Evolutionary conservation across 2,113 vertebrate genomes (phyloP).

Genomic region (Phocoena phocoena): DNA sequence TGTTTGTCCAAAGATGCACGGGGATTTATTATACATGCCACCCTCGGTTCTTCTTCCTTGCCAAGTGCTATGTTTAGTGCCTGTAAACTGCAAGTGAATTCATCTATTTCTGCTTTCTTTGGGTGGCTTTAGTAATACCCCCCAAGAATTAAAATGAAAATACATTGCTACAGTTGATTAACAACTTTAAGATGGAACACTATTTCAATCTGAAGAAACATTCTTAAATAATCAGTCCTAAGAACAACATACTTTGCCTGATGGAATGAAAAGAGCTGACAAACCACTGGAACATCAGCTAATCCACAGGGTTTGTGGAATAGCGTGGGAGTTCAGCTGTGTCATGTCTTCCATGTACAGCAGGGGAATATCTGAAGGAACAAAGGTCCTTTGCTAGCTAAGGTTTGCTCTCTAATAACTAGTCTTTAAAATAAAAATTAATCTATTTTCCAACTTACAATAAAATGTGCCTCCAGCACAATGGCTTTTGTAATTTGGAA

Average conservation of each 20-base stretch:
- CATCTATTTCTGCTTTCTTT: not conserved
- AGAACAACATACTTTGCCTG: not conserved
- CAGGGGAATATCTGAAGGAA: not conserved
- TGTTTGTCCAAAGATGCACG: not conserved
- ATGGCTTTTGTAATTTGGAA: not conserved
- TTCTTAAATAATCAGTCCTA: not conserved
- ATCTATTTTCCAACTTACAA: not conserved
- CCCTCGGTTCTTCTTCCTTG: not conserved
- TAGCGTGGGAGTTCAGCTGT: not conserved
- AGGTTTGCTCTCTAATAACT: not conserved
- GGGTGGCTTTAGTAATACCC: not conserved
- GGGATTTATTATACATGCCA: not conserved
- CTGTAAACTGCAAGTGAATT: not conserved
- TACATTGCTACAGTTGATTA: not conserved
- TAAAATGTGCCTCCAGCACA: not conserved
- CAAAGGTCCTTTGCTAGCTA: not conserved
- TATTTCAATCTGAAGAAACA: not conserved
- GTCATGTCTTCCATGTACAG: fast-evolving
- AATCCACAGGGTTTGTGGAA: too few species aligned
- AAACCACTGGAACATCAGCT: not conserved
- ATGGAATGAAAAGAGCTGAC: not conserved
- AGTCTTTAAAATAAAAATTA: not conserved
- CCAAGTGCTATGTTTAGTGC: too few species aligned
- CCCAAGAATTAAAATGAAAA: not conserved
- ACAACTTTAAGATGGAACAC: not conserved